A percentile compares a stretch with the other conserved stretches of the same genome.
Evolutionary conservation across 2,888 invertebrate species (phyloP).

Genomic region (Lochmaea capreae): DNA sequence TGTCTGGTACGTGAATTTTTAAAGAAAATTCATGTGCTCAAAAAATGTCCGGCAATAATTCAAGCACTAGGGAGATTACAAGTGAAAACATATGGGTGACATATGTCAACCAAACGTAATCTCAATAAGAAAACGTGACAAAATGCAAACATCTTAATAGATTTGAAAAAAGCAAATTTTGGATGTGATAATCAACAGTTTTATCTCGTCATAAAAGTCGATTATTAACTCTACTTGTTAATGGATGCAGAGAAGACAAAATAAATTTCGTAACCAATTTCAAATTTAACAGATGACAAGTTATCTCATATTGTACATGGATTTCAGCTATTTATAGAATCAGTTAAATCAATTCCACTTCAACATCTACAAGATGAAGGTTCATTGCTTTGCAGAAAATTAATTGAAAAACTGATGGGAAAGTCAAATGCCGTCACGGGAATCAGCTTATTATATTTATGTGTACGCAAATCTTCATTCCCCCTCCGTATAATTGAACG

Average conservation of each 20-base stretch:
- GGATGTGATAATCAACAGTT: too few relatives aligned
- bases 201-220: too few relatives aligned
- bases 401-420: constrained; percentile 15
- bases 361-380: constrained; percentile 42
- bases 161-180: too few relatives aligned
- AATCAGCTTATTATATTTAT: too few relatives aligned
- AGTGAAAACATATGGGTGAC: too few relatives aligned
- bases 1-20: too few relatives aligned
- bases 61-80: too few relatives aligned
- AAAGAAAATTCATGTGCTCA: too few relatives aligned
- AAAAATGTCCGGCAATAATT: too few relatives aligned
- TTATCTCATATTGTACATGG: constrained; percentile 32
- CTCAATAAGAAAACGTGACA: too few relatives aligned
- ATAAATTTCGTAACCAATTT: constrained; percentile 34
- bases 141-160: too few relatives aligned
- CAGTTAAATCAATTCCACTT: constrained; percentile 35
- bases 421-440: not conserved
- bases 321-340: constrained; percentile 36
- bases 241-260: constrained; percentile 1
- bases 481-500: not conserved
- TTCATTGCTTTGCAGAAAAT: constrained; percentile 21
- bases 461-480: not conserved
- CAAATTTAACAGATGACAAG: constrained; percentile 29
- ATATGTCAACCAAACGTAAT: too few relatives aligned
- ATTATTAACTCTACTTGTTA: not conserved